A percentile compares a stretch with the other conserved stretches of the same genome.
Evolutionary conservation across 2,888 invertebrate species (phyloP).

Genomic region (Leptinotarsa juncta): DNA sequence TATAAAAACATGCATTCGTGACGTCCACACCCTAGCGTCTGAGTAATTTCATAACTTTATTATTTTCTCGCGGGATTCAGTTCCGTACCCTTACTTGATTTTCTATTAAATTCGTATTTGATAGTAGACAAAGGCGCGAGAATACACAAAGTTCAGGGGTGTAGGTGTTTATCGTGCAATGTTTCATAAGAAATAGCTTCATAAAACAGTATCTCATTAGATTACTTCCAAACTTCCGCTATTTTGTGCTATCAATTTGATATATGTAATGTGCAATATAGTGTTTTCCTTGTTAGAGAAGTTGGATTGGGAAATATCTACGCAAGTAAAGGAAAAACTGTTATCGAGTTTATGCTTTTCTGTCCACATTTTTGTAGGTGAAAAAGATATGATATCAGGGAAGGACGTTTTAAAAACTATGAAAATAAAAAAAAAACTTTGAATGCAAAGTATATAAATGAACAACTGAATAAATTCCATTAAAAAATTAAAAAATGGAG

Average conservation of each 20-base stretch:
- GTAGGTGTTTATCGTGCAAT: constrained; percentile 14
- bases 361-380: not conserved
- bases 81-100: constrained; percentile 8
- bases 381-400: not conserved
- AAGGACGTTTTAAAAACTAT: too few species aligned
- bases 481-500: too few species aligned
- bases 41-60: constrained; percentile 14
- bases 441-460: too few species aligned
- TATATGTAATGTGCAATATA: constrained; percentile 12
- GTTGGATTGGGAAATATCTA: not conserved
- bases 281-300: not conserved
- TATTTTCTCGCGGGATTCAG: constrained; percentile 4
- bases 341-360: too few species aligned
- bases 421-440: too few species aligned
- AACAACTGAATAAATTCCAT: too few species aligned
- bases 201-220: constrained; percentile 15
- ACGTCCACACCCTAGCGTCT: not conserved
- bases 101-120: constrained; percentile 9
- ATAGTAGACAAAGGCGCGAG: not conserved
- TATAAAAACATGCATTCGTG: not conserved
- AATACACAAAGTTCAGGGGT: not conserved
- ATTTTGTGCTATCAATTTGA: constrained; percentile 10
- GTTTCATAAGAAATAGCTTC: constrained; percentile 16
- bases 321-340: too few species aligned
- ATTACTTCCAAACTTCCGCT: constrained; percentile 10